Conservation (phyloP, 2,113 vertebrate genomes). For the Ahaetulla prasina region DNA sequence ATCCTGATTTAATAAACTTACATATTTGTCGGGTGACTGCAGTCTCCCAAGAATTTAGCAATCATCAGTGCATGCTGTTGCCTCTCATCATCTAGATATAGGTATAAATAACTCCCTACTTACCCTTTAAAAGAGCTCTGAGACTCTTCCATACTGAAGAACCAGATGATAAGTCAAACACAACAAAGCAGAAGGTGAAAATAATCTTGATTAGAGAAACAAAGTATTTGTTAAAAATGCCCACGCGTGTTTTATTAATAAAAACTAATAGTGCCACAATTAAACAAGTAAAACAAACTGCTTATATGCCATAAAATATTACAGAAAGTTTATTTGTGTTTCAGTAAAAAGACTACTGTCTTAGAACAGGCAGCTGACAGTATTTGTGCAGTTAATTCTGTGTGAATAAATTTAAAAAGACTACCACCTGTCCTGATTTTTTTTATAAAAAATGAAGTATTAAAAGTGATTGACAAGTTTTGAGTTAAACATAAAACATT, state of each 20-base stretch:
- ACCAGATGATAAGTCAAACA: not conserved
- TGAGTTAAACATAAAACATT: constrained; percentile 93
- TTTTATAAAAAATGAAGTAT: constrained; percentile 82
- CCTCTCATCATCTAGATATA: not conserved
- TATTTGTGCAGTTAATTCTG: constrained; percentile 75
- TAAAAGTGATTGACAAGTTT: constrained; percentile 83
- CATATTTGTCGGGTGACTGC: not conserved
- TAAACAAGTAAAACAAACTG: constrained; percentile 82
- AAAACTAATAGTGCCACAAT: constrained; percentile 82
- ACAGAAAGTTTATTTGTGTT: constrained; percentile 83
- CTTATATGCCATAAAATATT: constrained; percentile 83
- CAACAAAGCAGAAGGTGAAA: constrained; percentile 7
- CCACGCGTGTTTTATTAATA: constrained; percentile 83
- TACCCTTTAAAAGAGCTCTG: constrained; percentile 3
- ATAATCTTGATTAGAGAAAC: constrained; percentile 68
- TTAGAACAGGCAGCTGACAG: constrained; percentile 76
- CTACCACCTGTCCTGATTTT: constrained; percentile 74
- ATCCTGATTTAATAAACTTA: not conserved
- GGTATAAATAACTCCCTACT: not conserved
- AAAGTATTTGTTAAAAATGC: constrained; percentile 76
- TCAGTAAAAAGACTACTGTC: constrained; percentile 79
- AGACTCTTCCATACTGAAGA: constrained; percentile 18
- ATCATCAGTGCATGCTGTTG: not conserved
- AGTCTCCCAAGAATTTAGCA: not conserved
- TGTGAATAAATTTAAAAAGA: constrained; percentile 74